Conservation (phyloP, 2,888 invertebrate species). For the Leptothorax acervorum region DNA sequence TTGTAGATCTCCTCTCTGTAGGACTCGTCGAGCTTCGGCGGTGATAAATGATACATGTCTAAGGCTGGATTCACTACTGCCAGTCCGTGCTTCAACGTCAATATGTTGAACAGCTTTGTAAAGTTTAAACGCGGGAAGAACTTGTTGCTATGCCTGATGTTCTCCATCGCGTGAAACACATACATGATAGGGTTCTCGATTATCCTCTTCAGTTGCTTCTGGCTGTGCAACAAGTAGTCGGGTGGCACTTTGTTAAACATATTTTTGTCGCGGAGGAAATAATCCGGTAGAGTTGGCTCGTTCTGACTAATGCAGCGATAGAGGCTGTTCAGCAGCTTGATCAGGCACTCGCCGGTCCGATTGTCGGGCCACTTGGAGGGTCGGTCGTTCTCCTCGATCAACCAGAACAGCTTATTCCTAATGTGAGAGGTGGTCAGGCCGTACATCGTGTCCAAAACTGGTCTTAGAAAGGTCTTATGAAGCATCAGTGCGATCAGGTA, state of each 20-base stretch:
- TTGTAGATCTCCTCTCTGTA: conserved; percentile 30
- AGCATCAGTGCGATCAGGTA: conserved; percentile 90
- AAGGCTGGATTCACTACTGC: conserved; percentile 76
- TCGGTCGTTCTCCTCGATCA: conserved; percentile 90
- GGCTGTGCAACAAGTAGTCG: conserved; percentile 88
- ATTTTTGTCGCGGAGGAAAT: conserved; percentile 91
- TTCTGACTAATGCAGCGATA: conserved; percentile 88
- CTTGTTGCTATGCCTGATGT: conserved; percentile 88
- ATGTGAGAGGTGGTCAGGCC: conserved; percentile 91
- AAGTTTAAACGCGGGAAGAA: conserved; percentile 90
- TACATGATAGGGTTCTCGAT: conserved; percentile 91
- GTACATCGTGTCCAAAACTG: conserved; percentile 87
- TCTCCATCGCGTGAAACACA: conserved; percentile 89
- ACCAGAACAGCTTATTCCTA: conserved; percentile 91
- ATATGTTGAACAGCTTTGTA: conserved; percentile 87
- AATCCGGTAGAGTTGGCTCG: conserved; percentile 88
- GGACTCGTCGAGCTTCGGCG: neutral
- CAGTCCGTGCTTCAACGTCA: conserved; percentile 87
- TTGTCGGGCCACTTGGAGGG: conserved; percentile 91
- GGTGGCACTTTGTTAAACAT: conserved; percentile 90
- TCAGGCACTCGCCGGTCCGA: conserved; percentile 89
- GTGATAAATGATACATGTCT: neutral
- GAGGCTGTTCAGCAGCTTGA: conserved; percentile 88
- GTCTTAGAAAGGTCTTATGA: conserved; percentile 91
- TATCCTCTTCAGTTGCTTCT: conserved; percentile 89